phyloP scores from a whole-genome alignment of 2,113 vertebrate species.

The Labeo catla region DNA sequence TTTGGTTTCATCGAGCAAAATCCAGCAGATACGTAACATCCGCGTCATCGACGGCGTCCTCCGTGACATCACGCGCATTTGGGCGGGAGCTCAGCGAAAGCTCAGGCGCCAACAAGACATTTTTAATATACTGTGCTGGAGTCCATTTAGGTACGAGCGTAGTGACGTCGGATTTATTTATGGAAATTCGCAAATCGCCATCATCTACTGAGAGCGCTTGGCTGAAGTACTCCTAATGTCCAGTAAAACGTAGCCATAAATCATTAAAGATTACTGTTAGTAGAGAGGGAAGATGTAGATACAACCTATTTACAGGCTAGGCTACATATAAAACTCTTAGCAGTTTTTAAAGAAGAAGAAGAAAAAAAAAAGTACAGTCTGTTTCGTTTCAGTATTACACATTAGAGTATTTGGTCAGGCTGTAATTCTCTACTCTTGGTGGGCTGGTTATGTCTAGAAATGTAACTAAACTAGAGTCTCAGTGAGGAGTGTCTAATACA shows the following conservation, averaged over 20 bases:
- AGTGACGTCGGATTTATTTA: slow-evolving; percentile 76
- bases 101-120: slow-evolving; percentile 59
- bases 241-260: background rate
- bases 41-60: slow-evolving; percentile 62
- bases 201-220: slow-evolving; percentile 46
- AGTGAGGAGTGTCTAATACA: slow-evolving; percentile 39
- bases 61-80: slow-evolving; percentile 70
- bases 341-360: background rate
- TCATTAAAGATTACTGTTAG: too few species aligned
- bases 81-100: slow-evolving; percentile 63
- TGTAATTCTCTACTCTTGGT: too few species aligned
- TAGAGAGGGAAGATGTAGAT: too few species aligned
- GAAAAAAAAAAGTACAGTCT: background rate
- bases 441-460: background rate
- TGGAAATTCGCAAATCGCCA: slow-evolving; percentile 70
- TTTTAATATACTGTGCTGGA: slow-evolving; percentile 72
- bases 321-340: background rate
- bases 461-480: background rate
- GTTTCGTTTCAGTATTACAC: background rate
- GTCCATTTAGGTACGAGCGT: slow-evolving; percentile 67
- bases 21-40: background rate
- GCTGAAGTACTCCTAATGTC: slow-evolving; percentile 14
- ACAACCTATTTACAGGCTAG: too few species aligned
- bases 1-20: background rate
- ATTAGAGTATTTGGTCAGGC: background rate